Evolutionary conservation across 2,113 vertebrate species (phyloP).

Genomic region (Serilophus lunatus): DNA sequence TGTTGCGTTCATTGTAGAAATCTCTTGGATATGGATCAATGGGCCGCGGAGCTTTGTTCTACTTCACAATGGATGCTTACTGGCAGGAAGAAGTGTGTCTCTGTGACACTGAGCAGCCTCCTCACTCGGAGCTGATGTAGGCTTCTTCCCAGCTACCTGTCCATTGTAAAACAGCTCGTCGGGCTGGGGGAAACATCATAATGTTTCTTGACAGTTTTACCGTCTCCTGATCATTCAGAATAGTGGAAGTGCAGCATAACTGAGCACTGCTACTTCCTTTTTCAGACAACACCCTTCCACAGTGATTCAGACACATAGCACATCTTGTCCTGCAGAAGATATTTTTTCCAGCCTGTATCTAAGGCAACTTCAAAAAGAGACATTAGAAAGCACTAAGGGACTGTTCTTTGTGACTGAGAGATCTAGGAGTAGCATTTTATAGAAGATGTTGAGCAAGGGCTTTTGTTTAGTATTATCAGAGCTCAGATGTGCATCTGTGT

Average conservation of each 20-base stretch:
- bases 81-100: not conserved
- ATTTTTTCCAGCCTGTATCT: not conserved
- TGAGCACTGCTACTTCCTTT: not conserved
- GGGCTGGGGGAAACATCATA: no score
- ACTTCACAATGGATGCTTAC: accelerated
- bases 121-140: accelerated
- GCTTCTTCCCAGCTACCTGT: accelerated
- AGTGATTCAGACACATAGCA: not conserved
- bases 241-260: not conserved
- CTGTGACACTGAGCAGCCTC: not conserved
- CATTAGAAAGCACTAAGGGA: not conserved
- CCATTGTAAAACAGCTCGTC: accelerated
- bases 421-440: not conserved
- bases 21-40: not conserved
- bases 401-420: not conserved
- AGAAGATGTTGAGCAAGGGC: not conserved
- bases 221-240: not conserved
- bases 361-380: not conserved
- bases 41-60: not conserved
- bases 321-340: not conserved
- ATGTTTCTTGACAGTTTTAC: not conserved
- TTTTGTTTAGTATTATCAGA: not conserved
- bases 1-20: not conserved
- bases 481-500: not conserved
- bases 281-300: not conserved